phyloP scores from a whole-genome alignment of 2,888 invertebrate species.

The Allolobophora icterica region DNA sequence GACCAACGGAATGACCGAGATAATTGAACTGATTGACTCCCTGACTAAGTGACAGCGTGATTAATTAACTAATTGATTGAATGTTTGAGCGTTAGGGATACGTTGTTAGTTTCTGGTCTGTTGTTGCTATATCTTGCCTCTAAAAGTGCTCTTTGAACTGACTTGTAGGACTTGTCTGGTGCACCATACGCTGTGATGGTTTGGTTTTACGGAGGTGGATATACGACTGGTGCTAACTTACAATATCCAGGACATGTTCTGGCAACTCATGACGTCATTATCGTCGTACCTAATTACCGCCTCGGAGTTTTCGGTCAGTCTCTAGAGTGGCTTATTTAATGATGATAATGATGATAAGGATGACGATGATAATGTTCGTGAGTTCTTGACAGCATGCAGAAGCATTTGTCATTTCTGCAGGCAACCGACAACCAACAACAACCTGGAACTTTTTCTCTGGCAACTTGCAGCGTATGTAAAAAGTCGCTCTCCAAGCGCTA shows the following conservation, averaged over 20 bases:
- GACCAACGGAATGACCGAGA: background rate
- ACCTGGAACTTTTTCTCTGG: too few relatives aligned
- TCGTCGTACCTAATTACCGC: slow-evolving; percentile 43
- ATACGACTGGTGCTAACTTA: slow-evolving; percentile 37
- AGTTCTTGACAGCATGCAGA: too few relatives aligned
- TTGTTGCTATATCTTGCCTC: background rate
- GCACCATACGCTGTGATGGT: slow-evolving; percentile 42
- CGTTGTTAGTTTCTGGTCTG: background rate
- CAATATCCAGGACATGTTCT: slow-evolving; percentile 46
- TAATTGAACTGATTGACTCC: background rate
- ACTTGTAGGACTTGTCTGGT: slow-evolving; percentile 3
- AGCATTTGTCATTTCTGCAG: background rate
- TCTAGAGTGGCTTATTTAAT: too few relatives aligned
- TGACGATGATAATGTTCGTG: too few relatives aligned
- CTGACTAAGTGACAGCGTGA: too few relatives aligned
- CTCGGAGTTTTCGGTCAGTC: slow-evolving; percentile 41
- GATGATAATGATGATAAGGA: too few relatives aligned
- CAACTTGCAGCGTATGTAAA: too few relatives aligned
- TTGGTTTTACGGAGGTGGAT: slow-evolving; percentile 46
- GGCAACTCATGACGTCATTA: slow-evolving; percentile 40
- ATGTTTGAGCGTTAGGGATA: background rate
- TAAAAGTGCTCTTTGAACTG: background rate
- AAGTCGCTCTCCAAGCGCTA: too few relatives aligned
- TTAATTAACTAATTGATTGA: too few relatives aligned
- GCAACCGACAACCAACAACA: background rate